A percentile compares a stretch with the other conserved stretches of the same genome.
Conservation (phyloP, 2,797 vertebrate species). For the Anguilla anguilla region DNA sequence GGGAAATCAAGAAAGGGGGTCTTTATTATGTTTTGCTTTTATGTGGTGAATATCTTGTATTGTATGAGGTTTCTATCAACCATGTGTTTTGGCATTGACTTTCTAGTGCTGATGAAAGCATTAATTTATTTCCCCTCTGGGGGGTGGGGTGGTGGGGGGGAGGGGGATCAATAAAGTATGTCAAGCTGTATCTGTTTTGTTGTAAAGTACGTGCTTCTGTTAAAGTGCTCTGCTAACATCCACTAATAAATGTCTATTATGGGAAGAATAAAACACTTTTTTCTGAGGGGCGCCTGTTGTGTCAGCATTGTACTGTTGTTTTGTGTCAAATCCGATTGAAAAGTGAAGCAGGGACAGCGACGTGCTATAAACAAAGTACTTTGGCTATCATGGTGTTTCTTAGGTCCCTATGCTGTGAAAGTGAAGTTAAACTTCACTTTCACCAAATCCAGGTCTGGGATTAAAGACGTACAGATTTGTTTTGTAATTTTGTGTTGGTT, state of each 20-base stretch:
- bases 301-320: neutral
- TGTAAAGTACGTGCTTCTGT: neutral
- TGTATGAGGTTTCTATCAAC: neutral
- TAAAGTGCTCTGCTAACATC: neutral
- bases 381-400: neutral
- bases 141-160: neutral
- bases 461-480: neutral
- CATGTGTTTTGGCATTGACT: neutral
- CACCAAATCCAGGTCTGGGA: neutral
- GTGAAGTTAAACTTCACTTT: neutral
- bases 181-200: neutral
- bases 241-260: neutral
- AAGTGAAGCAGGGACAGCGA: neutral
- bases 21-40: neutral
- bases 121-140: neutral
- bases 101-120: neutral
- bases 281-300: neutral
- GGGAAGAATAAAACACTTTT: neutral
- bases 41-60: neutral
- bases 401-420: neutral
- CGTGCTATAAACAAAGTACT: neutral
- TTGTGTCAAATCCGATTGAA: neutral
- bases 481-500: neutral
- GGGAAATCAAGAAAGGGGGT: neutral
- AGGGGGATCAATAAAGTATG: neutral